Percentiles rank a stretch among this genome's conserved stretches.
phyloP scores from a whole-genome alignment of 2,113 vertebrate species.

The Orycteropus afer region DNA sequence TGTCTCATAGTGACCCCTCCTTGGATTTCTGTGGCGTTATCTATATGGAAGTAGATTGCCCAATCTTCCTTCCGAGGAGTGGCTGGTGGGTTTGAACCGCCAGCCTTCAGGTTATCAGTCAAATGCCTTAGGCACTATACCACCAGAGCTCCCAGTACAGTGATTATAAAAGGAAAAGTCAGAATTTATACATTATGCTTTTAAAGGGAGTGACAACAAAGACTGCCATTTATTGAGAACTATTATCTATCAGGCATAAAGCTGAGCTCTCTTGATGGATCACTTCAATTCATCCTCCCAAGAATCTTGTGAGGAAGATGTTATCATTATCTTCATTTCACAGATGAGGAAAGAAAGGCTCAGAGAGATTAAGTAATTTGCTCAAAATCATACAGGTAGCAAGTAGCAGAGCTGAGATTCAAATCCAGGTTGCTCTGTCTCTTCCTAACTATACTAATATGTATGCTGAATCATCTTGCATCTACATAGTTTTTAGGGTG shows the following conservation, averaged over 20 bases:
- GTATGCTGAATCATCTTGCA: too few relatives aligned
- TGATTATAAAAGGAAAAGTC: background rate
- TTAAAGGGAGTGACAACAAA: background rate
- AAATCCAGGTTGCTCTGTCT: background rate
- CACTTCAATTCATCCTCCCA: too few relatives aligned
- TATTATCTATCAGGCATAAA: background rate
- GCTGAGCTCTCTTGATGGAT: background rate
- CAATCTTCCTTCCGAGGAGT: too few relatives aligned
- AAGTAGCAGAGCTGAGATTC: too few relatives aligned
- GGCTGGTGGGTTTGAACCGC: too few relatives aligned
- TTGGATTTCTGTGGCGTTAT: too few relatives aligned
- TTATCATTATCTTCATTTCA: background rate
- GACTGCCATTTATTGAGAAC: rapidly evolving
- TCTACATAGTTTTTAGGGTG: background rate
- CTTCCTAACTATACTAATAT: background rate
- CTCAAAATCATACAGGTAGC: background rate
- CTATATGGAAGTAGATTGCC: too few relatives aligned
- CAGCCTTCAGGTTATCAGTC: too few relatives aligned
- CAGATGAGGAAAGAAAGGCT: background rate
- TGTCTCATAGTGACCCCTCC: too few relatives aligned
- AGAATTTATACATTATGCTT: rapidly evolving
- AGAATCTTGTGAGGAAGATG: background rate
- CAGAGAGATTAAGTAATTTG: background rate
- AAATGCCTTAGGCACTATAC: too few relatives aligned
- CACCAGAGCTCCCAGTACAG: too few relatives aligned